Percentiles rank a stretch among this genome's conserved stretches.
phyloP scores from a whole-genome alignment of 2,113 vertebrate genomes.

The Larimichthys polyactis region DNA sequence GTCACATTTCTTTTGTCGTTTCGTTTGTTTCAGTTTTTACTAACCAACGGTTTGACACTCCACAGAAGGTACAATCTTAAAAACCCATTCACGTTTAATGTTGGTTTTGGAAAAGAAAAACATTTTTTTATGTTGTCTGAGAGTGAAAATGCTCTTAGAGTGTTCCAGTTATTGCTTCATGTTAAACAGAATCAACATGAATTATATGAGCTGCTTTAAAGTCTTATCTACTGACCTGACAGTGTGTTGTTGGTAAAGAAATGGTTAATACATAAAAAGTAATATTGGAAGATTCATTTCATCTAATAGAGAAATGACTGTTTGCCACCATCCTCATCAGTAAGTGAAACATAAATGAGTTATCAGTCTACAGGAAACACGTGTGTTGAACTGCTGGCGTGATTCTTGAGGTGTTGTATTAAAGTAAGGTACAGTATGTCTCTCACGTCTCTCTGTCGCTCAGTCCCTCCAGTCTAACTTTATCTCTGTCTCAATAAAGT shows the following conservation, averaged over 20 bases:
- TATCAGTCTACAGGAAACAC: background rate
- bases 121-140: too few relatives aligned
- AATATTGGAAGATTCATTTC: background rate
- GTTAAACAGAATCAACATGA: background rate
- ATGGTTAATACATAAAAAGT: background rate
- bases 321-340: background rate
- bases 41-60: slow-evolving; percentile 79
- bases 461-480: background rate
- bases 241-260: background rate
- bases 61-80: slow-evolving; percentile 43
- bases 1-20: slow-evolving; percentile 34
- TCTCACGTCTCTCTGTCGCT: background rate
- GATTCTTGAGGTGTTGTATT: background rate
- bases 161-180: background rate
- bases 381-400: background rate
- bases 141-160: background rate
- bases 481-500: slow-evolving; percentile 34
- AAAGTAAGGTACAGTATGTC: background rate
- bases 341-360: background rate
- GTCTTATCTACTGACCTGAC: background rate
- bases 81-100: background rate
- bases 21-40: slow-evolving; percentile 76
- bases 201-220: too few relatives aligned
- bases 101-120: background rate
- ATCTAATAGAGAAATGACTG: background rate